Evolutionary conservation across 2,113 vertebrate genomes (phyloP).

Genomic region (Oriolus oriolus): DNA sequence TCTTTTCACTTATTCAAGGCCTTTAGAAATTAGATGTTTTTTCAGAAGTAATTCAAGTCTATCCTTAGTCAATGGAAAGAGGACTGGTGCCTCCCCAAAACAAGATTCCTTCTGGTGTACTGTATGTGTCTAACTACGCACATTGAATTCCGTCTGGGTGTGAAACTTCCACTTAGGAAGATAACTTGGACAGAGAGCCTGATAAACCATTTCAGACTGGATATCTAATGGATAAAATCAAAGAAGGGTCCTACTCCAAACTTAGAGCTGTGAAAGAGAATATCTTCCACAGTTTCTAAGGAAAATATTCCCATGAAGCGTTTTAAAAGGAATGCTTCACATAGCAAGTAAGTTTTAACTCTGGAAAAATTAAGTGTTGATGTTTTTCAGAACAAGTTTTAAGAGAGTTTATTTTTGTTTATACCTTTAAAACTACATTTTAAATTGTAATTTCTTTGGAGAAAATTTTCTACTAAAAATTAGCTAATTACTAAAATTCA

Average conservation of each 20-base stretch:
- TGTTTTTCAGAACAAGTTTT: background rate
- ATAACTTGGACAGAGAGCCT: background rate
- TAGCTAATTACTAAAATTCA: background rate
- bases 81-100: background rate
- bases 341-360: background rate
- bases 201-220: background rate
- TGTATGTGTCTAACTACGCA: background rate
- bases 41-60: background rate
- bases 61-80: background rate
- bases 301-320: background rate
- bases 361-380: background rate
- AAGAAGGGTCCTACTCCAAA: background rate
- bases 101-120: background rate
- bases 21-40: background rate
- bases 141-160: background rate
- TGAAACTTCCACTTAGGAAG: background rate
- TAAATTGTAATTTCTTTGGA: background rate
- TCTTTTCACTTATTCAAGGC: background rate
- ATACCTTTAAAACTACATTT: background rate
- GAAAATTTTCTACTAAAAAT: background rate
- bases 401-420: background rate
- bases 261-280: background rate
- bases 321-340: background rate
- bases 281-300: background rate
- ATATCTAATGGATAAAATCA: background rate